Conservation (phyloP, 2,888 invertebrate species). For the Cataglyphis cursor region DNA sequence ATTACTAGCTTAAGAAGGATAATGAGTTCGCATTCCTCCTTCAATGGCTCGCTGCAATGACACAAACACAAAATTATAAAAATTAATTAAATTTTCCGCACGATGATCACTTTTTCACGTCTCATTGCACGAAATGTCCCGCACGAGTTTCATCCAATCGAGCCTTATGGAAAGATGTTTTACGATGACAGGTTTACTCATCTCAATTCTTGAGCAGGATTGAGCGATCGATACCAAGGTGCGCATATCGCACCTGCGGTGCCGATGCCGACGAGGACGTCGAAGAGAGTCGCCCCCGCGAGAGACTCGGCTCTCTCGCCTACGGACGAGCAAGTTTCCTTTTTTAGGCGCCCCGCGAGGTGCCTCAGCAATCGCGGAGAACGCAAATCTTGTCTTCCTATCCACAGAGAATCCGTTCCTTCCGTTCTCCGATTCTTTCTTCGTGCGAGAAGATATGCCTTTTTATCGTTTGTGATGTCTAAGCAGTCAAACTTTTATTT, state of each 20-base stretch:
- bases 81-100: neutral
- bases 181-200: constrained; percentile 5
- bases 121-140: neutral
- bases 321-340: constrained; percentile 77
- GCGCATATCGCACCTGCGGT: constrained; percentile 67
- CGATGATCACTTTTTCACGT: neutral
- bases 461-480: neutral
- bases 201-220: neutral
- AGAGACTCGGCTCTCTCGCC: constrained; percentile 68
- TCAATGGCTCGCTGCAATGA: no score
- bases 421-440: constrained; percentile 65
- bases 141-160: neutral
- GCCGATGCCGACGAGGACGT: constrained; percentile 56
- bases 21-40: neutral
- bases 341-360: constrained; percentile 72
- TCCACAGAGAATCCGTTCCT: constrained; percentile 55
- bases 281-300: constrained; percentile 74
- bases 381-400: constrained; percentile 11
- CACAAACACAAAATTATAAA: neutral
- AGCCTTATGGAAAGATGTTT: neutral
- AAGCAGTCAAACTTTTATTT: neutral
- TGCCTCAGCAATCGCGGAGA: constrained; percentile 45
- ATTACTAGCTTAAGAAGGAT: neutral
- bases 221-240: constrained; percentile 3
- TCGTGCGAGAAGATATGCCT: neutral